Percentiles rank a stretch among this genome's conserved stretches.
Evolutionary conservation across 2,797 vertebrate genomes (phyloP).

Genomic region (Poeciliopsis infans): DNA sequence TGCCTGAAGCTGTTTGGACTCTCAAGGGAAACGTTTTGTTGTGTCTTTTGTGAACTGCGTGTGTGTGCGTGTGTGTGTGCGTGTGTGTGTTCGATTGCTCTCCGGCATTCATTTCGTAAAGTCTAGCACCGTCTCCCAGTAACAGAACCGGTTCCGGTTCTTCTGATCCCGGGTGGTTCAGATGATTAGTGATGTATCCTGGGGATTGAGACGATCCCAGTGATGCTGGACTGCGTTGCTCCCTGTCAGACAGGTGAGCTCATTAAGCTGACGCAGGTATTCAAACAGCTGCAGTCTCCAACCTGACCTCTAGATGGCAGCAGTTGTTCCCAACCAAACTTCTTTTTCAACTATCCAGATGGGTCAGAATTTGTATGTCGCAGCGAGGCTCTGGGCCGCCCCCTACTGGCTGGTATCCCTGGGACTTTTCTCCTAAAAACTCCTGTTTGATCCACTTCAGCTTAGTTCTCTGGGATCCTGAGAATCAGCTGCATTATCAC

Average conservation of each 20-base stretch:
- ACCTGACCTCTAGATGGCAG: background rate
- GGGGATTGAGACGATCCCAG: background rate
- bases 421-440: background rate
- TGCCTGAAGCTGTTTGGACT: conserved; percentile 29
- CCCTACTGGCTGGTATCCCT: background rate
- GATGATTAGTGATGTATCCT: background rate
- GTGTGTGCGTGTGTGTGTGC: background rate
- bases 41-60: conserved; percentile 13
- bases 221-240: background rate
- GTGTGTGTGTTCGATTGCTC: conserved; percentile 26
- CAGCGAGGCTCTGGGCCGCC: background rate
- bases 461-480: background rate
- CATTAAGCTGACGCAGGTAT: background rate
- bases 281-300: background rate
- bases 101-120: conserved; percentile 13
- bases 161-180: background rate
- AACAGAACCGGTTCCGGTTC: conserved; percentile 10
- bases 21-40: conserved; percentile 33
- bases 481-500: background rate
- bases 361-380: background rate
- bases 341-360: background rate
- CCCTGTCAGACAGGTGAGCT: background rate
- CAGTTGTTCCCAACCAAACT: background rate
- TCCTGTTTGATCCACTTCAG: background rate
- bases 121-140: background rate